Conservation (phyloP, 2,888 invertebrate genomes). For the Conomelus anceps region DNA sequence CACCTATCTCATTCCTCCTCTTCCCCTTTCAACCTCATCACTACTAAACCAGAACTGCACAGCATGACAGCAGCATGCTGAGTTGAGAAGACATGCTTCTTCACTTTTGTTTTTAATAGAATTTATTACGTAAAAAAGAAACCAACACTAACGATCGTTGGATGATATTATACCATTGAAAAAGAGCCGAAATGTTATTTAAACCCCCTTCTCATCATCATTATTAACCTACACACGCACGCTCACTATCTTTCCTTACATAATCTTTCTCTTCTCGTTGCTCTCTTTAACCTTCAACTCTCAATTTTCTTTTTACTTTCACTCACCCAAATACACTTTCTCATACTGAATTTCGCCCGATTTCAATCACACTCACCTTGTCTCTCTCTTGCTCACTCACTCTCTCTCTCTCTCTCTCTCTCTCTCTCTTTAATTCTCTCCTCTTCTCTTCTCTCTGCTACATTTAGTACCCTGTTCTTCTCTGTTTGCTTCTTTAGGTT, state of each 20-base stretch:
- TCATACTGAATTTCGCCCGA: not conserved
- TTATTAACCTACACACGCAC: not conserved
- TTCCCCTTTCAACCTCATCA: too few species aligned
- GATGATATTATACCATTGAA: not conserved
- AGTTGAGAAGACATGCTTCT: not conserved
- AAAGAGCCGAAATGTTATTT: not conserved
- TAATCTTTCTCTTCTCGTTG: not conserved
- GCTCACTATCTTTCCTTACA: not conserved
- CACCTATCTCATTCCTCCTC: too few species aligned
- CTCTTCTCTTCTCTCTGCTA: too few species aligned
- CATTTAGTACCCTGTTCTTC: too few species aligned
- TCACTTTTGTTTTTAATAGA: not conserved
- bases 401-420: too few species aligned
- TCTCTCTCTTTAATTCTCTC: too few species aligned
- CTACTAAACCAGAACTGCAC: not conserved
- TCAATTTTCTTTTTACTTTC: not conserved
- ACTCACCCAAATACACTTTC: not conserved
- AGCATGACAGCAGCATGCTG: not conserved
- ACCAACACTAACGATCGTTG: not conserved
- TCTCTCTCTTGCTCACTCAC: too few species aligned
- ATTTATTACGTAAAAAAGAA: not conserved
- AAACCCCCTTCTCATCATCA: not conserved
- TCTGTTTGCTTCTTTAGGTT: too few species aligned
- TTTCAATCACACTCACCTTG: too few species aligned
- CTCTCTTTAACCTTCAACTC: not conserved